Evolutionary conservation across 2,113 vertebrate species (phyloP).

Genomic region (Cricetomys ansorgei): DNA sequence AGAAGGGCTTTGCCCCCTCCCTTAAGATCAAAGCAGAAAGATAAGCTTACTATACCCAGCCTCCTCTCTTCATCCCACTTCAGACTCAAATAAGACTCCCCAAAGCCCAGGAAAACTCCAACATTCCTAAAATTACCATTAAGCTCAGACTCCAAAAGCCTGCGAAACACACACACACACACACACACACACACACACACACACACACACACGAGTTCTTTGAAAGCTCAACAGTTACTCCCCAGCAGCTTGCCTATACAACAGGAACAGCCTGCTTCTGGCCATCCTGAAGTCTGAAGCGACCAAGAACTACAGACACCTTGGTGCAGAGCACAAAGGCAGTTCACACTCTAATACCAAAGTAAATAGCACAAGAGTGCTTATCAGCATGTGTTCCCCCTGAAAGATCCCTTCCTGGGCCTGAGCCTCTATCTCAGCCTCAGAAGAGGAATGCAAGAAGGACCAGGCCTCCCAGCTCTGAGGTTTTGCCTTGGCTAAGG

Average conservation of each 20-base stretch:
- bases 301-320: not conserved
- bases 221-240: not conserved
- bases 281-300: not conserved
- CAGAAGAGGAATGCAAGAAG: not conserved
- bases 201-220: not conserved
- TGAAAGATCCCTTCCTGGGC: not conserved
- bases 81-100: not conserved
- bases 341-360: not conserved
- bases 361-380: not conserved
- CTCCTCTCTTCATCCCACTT: not conserved
- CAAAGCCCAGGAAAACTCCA: not conserved
- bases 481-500: not conserved
- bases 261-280: not conserved
- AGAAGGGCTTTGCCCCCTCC: not conserved
- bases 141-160: not conserved
- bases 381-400: not conserved
- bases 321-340: not conserved
- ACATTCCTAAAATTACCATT: not conserved
- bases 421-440: not conserved
- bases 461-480: not conserved
- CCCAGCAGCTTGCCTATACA: constrained; percentile 18
- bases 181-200: not conserved
- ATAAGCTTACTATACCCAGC: not conserved
- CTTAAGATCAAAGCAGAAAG: not conserved
- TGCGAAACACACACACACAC: not conserved